Base-by-base conservation (phyloP, 2,113 vertebrate species). In the Pica pica region DNA sequence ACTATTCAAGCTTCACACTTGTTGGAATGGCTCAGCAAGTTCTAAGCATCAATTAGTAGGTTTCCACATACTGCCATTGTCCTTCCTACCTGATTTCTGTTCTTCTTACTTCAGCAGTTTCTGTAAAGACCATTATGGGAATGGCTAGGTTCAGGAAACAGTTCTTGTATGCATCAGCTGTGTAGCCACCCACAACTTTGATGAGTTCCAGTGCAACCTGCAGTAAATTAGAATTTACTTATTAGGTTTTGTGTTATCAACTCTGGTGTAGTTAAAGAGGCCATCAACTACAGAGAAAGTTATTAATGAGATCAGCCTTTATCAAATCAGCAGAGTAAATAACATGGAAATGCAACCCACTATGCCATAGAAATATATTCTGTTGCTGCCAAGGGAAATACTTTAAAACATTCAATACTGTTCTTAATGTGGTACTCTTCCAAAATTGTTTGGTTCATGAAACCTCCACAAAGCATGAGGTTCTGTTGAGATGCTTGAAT, bases 61-160 rank as follows among this genome's bases (percentile, higher is more conserved):
- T 76, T 90, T 60, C 31, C 44, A 88, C 60, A 81, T 28, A 64
- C 0, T 53, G 50, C 24, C 35, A 5, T 4, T 50, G 20, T 57
- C 10, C 56, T 49, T 52, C 91, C 65, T 98, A 99, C 99, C 99
- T 99, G 97, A 99, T 99, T 95, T 98, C 98, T 1, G 98, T 99
- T 97, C 96, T 98, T 97, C 98, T 99, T 57, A 99, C 99, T 89
- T 97, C 98, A 41, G 99, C 98, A 17, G 99, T 98, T 97, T 99
- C 99, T 22, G 99, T 99, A 68, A 99, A 98, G 83, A 99, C 99
- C 92, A 99, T 96, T 19, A 99, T 98, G 78, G 99, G 99, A 98
- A 99, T 99, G 94, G 99, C 99, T 97, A 99, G 97, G 95, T 99
- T 99, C 81, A 99, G 98, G 96, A 99, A 99, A 97, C 99, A 99